Conservation (phyloP, 2,888 invertebrate species). For the Pycnomerus fuliginosus region DNA sequence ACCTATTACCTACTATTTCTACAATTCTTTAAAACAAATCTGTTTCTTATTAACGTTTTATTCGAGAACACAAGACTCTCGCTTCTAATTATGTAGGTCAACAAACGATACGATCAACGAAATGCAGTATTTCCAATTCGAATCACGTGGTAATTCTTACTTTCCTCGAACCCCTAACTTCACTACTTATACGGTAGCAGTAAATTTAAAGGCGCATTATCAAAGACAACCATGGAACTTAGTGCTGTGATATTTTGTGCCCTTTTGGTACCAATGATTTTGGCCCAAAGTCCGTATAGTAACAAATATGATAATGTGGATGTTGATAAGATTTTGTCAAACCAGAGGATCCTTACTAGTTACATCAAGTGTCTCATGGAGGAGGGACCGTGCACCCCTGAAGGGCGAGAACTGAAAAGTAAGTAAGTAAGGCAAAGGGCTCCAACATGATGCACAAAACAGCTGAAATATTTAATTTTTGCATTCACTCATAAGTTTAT, state of each 20-base stretch:
- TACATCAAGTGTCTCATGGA: constrained; percentile 64
- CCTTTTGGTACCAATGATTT: constrained; percentile 30
- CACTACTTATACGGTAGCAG: constrained; percentile 31
- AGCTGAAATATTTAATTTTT: too few relatives aligned
- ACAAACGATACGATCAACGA: constrained; percentile 17
- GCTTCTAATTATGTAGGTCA: constrained; percentile 24
- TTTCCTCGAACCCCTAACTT: constrained; percentile 39
- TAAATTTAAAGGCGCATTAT: constrained; percentile 2
- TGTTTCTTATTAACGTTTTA: too few relatives aligned
- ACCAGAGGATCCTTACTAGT: constrained; percentile 59
- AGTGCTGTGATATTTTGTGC: constrained; percentile 43
- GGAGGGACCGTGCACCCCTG: constrained; percentile 60
- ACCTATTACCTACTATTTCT: too few relatives aligned
- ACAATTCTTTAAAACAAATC: too few relatives aligned
- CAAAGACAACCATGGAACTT: constrained; percentile 24
- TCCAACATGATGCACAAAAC: too few relatives aligned
- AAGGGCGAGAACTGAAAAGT: constrained; percentile 63
- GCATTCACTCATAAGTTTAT: too few relatives aligned
- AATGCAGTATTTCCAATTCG: constrained; percentile 22
- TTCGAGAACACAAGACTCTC: constrained; percentile 9
- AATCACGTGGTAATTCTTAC: constrained; percentile 33
- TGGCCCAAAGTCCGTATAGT: constrained; percentile 34
- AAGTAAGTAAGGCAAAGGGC: too few relatives aligned
- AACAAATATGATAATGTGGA: constrained; percentile 47
- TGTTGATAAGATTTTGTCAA: constrained; percentile 59